Evolutionary conservation across 2,797 vertebrate species (phyloP).

Genomic region (Cottoperca gobio): DNA sequence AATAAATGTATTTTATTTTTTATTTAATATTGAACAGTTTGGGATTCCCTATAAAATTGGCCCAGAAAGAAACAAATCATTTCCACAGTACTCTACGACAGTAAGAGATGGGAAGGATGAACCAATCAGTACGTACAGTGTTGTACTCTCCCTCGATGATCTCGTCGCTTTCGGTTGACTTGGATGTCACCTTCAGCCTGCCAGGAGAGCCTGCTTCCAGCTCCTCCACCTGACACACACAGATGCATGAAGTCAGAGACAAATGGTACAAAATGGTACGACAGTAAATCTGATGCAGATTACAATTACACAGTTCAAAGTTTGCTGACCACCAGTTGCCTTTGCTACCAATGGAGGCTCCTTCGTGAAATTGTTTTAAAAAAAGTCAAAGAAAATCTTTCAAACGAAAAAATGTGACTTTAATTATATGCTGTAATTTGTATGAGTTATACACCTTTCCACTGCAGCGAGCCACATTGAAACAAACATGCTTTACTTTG

Average conservation of each 20-base stretch:
- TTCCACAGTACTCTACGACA: background rate
- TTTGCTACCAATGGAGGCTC: background rate
- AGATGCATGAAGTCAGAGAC: too few species aligned
- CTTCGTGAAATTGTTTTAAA: too few species aligned
- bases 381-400: too few species aligned
- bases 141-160: conserved; percentile 91
- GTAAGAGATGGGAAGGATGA: background rate
- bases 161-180: conserved; percentile 88
- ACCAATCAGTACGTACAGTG: conserved; percentile 85
- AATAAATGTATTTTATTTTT: background rate
- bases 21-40: background rate
- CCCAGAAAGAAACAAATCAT: background rate
- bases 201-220: conserved; percentile 93
- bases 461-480: background rate
- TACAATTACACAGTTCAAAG: conserved; percentile 8
- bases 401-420: background rate
- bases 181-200: conserved; percentile 91
- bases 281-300: background rate
- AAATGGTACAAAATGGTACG: background rate
- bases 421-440: background rate
- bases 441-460: background rate
- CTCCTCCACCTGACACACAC: conserved; percentile 87
- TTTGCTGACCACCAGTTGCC: background rate
- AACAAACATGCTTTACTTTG: background rate
- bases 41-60: background rate